A percentile compares a stretch with the other conserved stretches of the same genome.
Evolutionary conservation across 1,140 invertebrate species (phyloP).

Genomic region (Zaprionus lachaisei): DNA sequence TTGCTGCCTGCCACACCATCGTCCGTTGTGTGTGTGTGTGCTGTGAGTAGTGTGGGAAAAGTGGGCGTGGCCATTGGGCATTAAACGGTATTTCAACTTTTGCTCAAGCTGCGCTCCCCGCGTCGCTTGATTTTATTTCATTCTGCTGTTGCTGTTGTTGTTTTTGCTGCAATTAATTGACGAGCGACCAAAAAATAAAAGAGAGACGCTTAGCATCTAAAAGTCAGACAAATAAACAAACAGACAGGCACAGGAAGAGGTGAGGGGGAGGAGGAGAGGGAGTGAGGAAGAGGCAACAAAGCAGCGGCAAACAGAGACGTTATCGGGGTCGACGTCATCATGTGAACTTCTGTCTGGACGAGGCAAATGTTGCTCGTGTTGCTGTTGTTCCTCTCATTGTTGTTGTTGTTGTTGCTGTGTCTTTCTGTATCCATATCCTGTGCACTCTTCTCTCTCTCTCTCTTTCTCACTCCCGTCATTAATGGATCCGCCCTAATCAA

Average conservation of each 20-base stretch:
- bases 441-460: conserved; percentile 46
- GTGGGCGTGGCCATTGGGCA: conserved; percentile 76
- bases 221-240: conserved; percentile 55
- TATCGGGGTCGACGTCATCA: conserved; percentile 57
- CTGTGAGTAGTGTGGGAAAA: conserved; percentile 70
- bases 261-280: neutral
- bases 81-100: conserved; percentile 78
- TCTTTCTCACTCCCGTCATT: conserved; percentile 46
- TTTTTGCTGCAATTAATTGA: conserved; percentile 78
- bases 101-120: conserved; percentile 58
- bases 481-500: conserved; percentile 75
- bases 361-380: neutral
- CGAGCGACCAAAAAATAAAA: conserved; percentile 62
- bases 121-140: neutral
- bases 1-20: conserved; percentile 5
- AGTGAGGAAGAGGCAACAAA: neutral
- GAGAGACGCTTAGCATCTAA: conserved; percentile 40
- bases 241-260: conserved; percentile 1
- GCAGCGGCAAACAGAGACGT: conserved; percentile 75
- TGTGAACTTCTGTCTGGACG: conserved; percentile 71
- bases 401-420: conserved; percentile 14
- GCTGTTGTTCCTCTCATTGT: neutral
- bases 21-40: too few relatives aligned
- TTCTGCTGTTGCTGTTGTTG: conserved; percentile 18
- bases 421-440: conserved; percentile 69